Evolutionary conservation across 2,888 invertebrate species (phyloP).

Genomic region (Rugalucina vietnamica): DNA sequence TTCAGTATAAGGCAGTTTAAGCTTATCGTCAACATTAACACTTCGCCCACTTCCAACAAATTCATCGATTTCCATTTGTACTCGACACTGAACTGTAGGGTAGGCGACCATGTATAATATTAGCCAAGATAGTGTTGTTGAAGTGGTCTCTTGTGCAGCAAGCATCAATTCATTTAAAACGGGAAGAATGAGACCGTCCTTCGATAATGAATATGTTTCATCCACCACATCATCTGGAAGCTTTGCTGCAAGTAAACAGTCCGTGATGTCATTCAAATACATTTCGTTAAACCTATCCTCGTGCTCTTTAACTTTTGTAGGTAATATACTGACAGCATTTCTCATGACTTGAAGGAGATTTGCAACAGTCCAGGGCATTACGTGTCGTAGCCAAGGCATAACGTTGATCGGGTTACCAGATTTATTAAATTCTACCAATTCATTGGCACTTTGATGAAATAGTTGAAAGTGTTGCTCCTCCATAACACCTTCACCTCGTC

Average conservation of each 20-base stretch:
- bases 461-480: constrained; percentile 39
- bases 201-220: background rate
- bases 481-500: constrained; percentile 34
- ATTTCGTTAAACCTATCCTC: no score
- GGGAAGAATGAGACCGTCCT: constrained; percentile 40
- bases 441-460: background rate
- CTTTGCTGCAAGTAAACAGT: constrained; percentile 57
- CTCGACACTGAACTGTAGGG: constrained; percentile 52
- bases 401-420: constrained; percentile 64
- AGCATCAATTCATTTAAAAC: constrained; percentile 62
- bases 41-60: constrained; percentile 58
- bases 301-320: no score
- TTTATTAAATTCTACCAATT: constrained; percentile 46
- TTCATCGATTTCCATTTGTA: constrained; percentile 66
- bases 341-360: no score
- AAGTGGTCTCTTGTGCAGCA: constrained; percentile 66
- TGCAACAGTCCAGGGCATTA: constrained; percentile 55
- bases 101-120: constrained; percentile 58
- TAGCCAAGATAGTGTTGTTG: constrained; percentile 58
- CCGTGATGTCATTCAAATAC: constrained; percentile 63
- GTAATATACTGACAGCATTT: no score
- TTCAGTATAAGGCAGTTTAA: constrained; percentile 55
- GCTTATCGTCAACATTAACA: constrained; percentile 35
- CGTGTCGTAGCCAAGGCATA: constrained; percentile 62
- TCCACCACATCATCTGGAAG: constrained; percentile 7